Percentiles rank a stretch among this genome's conserved stretches.
phyloP scores from a whole-genome alignment of 2,888 invertebrate genomes.

The Drosophila mimetica region DNA sequence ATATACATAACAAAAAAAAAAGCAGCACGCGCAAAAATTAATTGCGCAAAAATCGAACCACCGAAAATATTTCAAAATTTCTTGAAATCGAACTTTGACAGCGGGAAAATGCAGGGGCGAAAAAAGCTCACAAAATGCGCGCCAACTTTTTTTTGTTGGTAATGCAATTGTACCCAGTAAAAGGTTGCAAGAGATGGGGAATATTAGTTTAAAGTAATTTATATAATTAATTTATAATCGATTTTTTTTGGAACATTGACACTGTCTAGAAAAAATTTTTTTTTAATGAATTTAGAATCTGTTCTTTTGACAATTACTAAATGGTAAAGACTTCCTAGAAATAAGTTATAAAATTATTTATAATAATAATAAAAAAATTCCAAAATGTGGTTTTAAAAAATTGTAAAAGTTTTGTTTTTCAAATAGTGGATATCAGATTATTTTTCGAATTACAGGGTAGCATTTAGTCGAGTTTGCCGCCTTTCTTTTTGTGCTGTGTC shows the following conservation, averaged over 20 bases:
- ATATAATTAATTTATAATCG: neutral
- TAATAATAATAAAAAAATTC: no score
- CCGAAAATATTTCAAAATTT: conserved; percentile 36
- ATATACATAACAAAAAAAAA: conserved; percentile 11
- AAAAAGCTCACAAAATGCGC: conserved; percentile 41
- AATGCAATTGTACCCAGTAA: conserved; percentile 10
- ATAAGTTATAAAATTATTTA: no score
- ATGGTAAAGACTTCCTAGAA: no score
- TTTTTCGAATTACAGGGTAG: conserved; percentile 1
- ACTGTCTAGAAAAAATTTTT: no score
- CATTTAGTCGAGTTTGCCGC: neutral
- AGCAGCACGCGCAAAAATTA: conserved; percentile 29
- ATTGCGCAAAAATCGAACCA: conserved; percentile 34
- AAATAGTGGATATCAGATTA: no score
- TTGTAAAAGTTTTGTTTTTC: no score
- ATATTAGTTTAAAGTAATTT: neutral
- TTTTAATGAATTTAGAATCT: no score
- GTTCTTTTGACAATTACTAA: no score
- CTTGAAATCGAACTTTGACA: conserved; percentile 32
- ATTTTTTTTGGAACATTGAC: no score
- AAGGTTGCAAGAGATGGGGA: neutral
- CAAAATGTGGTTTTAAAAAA: neutral
- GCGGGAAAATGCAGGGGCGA: conserved; percentile 7
- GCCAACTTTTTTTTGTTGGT: conserved; percentile 30
- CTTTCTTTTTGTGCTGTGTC: conserved; percentile 6